Evolutionary conservation across 2,113 vertebrate genomes (phyloP), one percentile per base, ranked within the genome.

Genomic region (Papio anubis): DNA sequence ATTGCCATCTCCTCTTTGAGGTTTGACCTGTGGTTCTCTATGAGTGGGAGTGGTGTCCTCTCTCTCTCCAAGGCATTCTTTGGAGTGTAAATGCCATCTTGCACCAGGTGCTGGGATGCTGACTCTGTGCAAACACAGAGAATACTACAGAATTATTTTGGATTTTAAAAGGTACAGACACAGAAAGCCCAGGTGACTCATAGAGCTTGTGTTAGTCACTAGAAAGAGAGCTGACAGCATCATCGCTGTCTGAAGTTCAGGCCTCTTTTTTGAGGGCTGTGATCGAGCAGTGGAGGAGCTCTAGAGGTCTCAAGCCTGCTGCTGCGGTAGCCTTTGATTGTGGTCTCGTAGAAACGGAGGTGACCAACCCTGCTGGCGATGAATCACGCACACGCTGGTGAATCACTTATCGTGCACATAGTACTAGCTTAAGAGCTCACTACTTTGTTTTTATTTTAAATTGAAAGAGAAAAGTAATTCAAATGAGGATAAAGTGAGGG

Each of bases 171-270:
- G 48, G 0, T 40, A 12, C 14, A 66, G 79, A 78, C 45, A 61
- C 55, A 88, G 90, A 59, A 94, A 90, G 72, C 81, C 57, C 59
- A 82, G 85, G 32, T 79, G 66, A 92, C 9, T 76, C n/a, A 0
- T 18, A 25, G 64, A 64, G 40, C 35, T 97, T 92, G 94, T 86
- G 32, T 87, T 88, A 78, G 50, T 88, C 87, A 84, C 20, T 81
- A 88, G 57, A 92, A 87, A 70, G 73, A 82, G 81, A 52, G 5
- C 6, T 30, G 73, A 38, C 35, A 48, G 23, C 21, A 79, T 64
- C 27, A 64, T 64, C 55, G 16, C 45, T 79, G 25, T 12, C 25
- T 14, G 21, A 78, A 18, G 8, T 70, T 76, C 1, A 50, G 4
- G 73, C 5, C 35, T 84, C 64, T 59, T 66, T 68, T 90, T 38